A percentile compares a stretch with the other conserved stretches of the same genome.
These are phyloP conservation scores for Lobophora halterata DNA, from an alignment of 2,888 invertebrate genomes.

Conservation along the genomic window DNA sequence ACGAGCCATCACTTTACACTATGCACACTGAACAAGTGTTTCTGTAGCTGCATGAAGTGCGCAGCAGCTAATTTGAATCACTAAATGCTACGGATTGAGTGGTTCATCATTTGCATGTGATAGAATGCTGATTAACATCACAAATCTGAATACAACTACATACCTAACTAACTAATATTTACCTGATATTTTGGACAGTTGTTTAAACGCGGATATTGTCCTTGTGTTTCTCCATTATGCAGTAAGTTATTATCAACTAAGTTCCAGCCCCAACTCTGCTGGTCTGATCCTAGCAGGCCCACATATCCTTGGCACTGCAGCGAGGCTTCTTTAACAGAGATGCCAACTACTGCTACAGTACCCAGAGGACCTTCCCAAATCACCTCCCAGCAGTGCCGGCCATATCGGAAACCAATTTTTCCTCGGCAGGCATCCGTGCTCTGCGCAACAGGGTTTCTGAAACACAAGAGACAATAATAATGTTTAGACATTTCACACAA, in stretches of 20 bases:
- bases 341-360: conserved; percentile 98
- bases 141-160: no score
- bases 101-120: no score
- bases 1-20: no score
- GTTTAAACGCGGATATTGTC: conserved; percentile 95
- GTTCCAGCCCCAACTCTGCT: conserved; percentile 99
- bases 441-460: conserved; percentile 97
- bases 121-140: no score
- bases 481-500: no score
- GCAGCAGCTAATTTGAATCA: no score
- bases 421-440: conserved; percentile 97
- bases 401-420: conserved; percentile 94
- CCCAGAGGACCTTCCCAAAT: conserved; percentile 99
- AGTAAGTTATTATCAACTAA: conserved; percentile 97
- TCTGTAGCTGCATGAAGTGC: no score
- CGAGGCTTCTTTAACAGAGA: conserved; percentile 96
- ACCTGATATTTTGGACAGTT: conserved; percentile 99
- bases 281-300: conserved; percentile 95
- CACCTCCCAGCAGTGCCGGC: conserved; percentile 98
- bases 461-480: conserved; percentile 30
- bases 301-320: conserved; percentile 97
- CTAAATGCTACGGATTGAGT: no score
- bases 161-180: no score
- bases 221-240: conserved; percentile 97
- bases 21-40: no score